Conservation (phyloP, 2,113 vertebrate genomes). For the Pollachius pollachius region DNA sequence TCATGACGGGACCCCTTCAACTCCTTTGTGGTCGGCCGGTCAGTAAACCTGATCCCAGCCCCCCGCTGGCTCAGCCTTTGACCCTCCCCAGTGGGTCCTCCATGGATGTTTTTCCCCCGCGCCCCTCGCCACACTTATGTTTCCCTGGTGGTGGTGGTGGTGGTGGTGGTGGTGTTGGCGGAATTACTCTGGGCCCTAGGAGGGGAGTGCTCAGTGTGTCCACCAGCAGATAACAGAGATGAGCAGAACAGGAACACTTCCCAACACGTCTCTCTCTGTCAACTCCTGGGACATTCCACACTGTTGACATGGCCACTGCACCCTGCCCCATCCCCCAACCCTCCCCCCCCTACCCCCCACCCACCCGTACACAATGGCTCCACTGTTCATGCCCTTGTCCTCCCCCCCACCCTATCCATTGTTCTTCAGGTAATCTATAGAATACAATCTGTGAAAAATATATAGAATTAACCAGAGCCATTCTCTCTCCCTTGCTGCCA, state of each 20-base stretch:
- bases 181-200: not conserved
- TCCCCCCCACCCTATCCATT: constrained; percentile 35
- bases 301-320: not conserved
- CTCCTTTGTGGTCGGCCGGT: not conserved
- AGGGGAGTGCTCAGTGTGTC: too few relatives aligned
- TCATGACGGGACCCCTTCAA: constrained; percentile 35
- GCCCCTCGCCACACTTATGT: too few relatives aligned
- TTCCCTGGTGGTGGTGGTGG: too few relatives aligned
- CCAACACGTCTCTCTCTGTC: not conserved
- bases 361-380: not conserved
- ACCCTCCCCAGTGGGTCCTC: too few relatives aligned
- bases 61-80: not conserved
- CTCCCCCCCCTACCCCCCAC: not conserved
- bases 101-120: too few relatives aligned
- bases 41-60: constrained; percentile 20
- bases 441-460: constrained; percentile 67
- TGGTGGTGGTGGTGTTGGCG: constrained; percentile 8
- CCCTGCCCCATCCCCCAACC: not conserved
- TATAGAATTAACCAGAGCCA: constrained; percentile 71
- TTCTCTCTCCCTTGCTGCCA: constrained; percentile 24
- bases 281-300: constrained; percentile 1
- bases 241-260: too few relatives aligned
- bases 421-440: constrained; percentile 79
- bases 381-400: not conserved
- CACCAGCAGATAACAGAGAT: too few relatives aligned